phyloP scores from a whole-genome alignment of 1,140 invertebrate genomes.

The Macrotrachela quadricornifera region DNA sequence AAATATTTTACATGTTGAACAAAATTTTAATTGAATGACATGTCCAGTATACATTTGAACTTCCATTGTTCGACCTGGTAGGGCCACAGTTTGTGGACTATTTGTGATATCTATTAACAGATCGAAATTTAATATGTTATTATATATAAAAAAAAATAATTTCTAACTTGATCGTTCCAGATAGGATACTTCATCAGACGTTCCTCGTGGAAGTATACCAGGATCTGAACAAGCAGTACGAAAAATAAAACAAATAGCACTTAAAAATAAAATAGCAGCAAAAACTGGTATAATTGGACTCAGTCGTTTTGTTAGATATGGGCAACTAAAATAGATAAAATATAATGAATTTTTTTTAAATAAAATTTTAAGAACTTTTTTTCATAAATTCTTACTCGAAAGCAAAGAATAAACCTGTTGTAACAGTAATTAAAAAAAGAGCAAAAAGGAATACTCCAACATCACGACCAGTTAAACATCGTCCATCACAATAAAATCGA shows the following conservation, averaged over 20 bases:
- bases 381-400: constrained; percentile 59
- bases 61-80: constrained; percentile 45
- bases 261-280: constrained; percentile 48
- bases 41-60: constrained; percentile 64
- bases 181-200: constrained; percentile 44
- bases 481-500: constrained; percentile 2
- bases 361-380: not conserved
- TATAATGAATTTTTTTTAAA: no score
- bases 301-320: constrained; percentile 3
- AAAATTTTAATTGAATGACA: constrained; percentile 79
- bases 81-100: no score
- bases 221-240: constrained; percentile 81
- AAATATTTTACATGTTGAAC: constrained; percentile 89
- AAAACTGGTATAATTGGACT: constrained; percentile 1
- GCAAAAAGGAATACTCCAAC: constrained; percentile 84
- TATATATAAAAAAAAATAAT: no score
- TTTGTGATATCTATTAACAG: no score
- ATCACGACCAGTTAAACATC: constrained; percentile 31
- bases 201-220: constrained; percentile 72
- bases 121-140: no score
- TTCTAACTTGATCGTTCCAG: not conserved
- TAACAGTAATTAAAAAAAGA: constrained; percentile 68
- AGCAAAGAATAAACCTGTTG: constrained; percentile 73
- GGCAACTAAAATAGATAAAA: not conserved
- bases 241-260: constrained; percentile 68